Conservation (phyloP, 2,113 vertebrate species). For the Microtus pennsylvanicus region DNA sequence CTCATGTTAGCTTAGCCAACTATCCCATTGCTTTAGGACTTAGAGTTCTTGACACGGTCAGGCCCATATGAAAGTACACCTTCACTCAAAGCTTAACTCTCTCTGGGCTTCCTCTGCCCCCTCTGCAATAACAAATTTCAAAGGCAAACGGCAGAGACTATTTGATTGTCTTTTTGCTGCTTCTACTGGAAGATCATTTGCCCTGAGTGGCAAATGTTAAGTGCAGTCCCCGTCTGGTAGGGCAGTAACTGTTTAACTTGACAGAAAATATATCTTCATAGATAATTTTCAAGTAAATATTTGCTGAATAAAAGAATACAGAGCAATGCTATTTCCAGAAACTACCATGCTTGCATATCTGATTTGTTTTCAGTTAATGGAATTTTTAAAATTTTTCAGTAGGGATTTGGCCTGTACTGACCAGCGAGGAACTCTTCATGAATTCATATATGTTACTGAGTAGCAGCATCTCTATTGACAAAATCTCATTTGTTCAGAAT, state of each 20-base stretch:
- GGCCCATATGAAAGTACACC: background rate
- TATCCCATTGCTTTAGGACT: background rate
- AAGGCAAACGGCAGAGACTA: background rate
- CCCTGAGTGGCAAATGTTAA: slow-evolving; percentile 18
- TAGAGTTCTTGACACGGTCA: background rate
- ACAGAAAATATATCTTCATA: slow-evolving; percentile 49
- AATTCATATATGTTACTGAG: slow-evolving; percentile 35
- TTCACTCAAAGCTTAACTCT: background rate
- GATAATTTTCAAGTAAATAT: slow-evolving; percentile 59
- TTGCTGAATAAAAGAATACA: slow-evolving; percentile 53
- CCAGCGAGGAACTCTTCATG: background rate
- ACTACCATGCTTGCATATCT: background rate
- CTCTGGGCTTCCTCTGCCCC: background rate
- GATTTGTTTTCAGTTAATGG: background rate
- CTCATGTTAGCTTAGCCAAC: background rate
- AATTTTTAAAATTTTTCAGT: no score
- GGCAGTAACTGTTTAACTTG: slow-evolving; percentile 43
- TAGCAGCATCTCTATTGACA: background rate
- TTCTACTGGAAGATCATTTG: slow-evolving; percentile 45
- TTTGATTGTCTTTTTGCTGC: slow-evolving; percentile 24
- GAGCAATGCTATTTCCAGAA: slow-evolving; percentile 23
- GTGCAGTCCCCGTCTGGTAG: background rate
- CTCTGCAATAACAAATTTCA: background rate
- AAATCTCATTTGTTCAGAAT: background rate
- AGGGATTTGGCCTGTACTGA: background rate